Percentiles rank a stretch among this genome's conserved stretches.
These are phyloP conservation scores for Bucorvus abyssinicus DNA, from an alignment of 2,797 vertebrate genomes.

Conservation along the genomic window DNA sequence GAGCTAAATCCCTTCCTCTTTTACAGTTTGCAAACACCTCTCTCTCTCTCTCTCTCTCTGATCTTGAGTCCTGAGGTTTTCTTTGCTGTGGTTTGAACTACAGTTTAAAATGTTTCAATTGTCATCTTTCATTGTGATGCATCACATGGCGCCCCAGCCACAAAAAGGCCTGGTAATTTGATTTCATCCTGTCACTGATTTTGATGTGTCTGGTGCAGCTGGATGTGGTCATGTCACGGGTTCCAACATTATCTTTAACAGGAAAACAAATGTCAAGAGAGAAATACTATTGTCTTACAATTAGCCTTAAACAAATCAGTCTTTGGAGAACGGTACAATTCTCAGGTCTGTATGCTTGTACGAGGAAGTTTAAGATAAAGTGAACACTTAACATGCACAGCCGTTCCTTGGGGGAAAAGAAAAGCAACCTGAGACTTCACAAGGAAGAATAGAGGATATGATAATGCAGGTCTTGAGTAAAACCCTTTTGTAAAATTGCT, in stretches of 20 bases:
- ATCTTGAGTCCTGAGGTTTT: conserved; percentile 70
- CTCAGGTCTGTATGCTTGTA: conserved; percentile 31
- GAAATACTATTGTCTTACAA: conserved; percentile 62
- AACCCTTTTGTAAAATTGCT: not conserved
- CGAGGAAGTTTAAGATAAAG: not conserved
- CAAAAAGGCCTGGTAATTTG: conserved; percentile 70
- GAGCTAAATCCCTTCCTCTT: conserved; percentile 60
- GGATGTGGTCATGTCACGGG: conserved; percentile 70
- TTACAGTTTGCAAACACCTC: conserved; percentile 67
- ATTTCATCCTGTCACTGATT: conserved; percentile 72
- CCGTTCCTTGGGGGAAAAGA: not conserved
- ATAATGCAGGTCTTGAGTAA: not conserved
- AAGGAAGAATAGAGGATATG: not conserved
- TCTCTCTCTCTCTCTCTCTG: conserved; percentile 61
- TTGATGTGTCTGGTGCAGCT: conserved; percentile 71
- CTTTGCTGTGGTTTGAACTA: conserved; percentile 72
- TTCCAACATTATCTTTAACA: conserved; percentile 72
- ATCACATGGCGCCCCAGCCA: conserved; percentile 69
- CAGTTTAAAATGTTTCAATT: conserved; percentile 70
- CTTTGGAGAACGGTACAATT: not conserved
- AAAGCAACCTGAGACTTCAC: not conserved
- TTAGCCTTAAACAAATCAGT: conserved; percentile 58
- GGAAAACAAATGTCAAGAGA: conserved; percentile 69
- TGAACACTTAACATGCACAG: not conserved
- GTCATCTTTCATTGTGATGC: conserved; percentile 71